Base-by-base conservation (phyloP, 2,888 invertebrate species). In the Scrobipalpa costella region DNA sequence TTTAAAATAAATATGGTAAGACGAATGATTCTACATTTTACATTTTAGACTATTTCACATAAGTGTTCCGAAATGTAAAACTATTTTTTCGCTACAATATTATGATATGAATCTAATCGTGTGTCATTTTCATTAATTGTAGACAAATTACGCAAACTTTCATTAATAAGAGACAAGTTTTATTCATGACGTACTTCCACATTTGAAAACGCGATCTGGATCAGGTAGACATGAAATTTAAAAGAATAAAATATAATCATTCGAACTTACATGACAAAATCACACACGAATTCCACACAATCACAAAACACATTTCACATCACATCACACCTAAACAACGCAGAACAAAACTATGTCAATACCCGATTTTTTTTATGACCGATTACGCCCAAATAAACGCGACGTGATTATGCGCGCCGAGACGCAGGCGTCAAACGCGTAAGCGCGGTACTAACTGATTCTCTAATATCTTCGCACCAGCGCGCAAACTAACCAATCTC, bases 361-460 rank as follows among this genome's bases (percentile, higher is more conserved):
- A 36, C 17, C n/a, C n/a, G 34, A 57, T 34, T 17, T 50, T 47
- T 47, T 57, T 47, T 19, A 68, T 65, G 58, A 67, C 63, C 66
- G 65, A 66, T 66, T 44, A 57, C 64, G 66, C 3, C 19, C 17
- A 15, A 38, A 6, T 58, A 38, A 1, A 5, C 15, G 21, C 58
- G 58, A 44, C 19, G 3, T 44, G 57, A 36, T 13, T 11, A 8
- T 34, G 7, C 36, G 17, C 59, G 27, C 64, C 66, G 67, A 67
- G 60, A 71, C 83, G 84, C 86, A 81, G 71, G 82, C 86, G 83
- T 72, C 80, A 77, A 76, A 76, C 78, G 75, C 83, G 77, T 81
- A 77, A 80, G 82, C 88, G 21, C 47, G 44, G 13, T 15, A 27
- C 67, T 78, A 77, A 88, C 88, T 88, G 86, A 74, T 55, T 81